Conservation (phyloP, 2,797 vertebrate genomes). For the Taenioides sp. region DNA sequence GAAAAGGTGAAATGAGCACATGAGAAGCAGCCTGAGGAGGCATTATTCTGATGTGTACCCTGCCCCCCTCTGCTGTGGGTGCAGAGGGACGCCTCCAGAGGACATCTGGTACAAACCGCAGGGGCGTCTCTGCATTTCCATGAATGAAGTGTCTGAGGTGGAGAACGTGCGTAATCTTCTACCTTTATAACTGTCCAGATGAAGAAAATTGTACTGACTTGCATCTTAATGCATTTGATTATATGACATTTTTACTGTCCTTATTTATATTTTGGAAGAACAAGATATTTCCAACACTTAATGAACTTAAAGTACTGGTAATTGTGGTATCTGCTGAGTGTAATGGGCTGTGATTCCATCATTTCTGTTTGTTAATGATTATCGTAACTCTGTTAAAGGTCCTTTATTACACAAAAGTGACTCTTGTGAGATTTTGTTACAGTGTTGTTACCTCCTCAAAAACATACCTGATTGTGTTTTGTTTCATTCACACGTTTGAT, state of each 20-base stretch:
- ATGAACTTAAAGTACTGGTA: too few species aligned
- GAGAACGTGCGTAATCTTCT: background rate
- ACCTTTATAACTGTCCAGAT: background rate
- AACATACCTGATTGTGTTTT: too few species aligned
- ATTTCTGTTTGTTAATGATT: too few species aligned
- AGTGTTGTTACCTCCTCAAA: too few species aligned
- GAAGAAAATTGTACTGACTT: background rate
- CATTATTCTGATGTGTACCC: background rate
- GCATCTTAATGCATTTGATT: background rate
- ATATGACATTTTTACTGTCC: background rate
- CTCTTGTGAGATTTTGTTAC: too few species aligned
- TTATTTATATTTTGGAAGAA: background rate
- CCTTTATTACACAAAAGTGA: too few species aligned
- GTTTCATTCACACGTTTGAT: too few species aligned
- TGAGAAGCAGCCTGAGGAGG: background rate
- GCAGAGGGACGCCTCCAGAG: background rate
- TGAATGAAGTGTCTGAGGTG: conserved; percentile 1
- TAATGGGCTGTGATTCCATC: too few species aligned
- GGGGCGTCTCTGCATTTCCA: background rate
- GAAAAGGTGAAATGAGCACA: background rate
- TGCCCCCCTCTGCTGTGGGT: background rate
- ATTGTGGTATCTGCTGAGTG: too few species aligned
- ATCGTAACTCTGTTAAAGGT: too few species aligned
- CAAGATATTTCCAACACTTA: background rate
- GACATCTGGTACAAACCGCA: background rate